These are phyloP conservation scores for Parambassis ranga DNA, from an alignment of 2,797 vertebrate species.

Conservation along the genomic window DNA sequence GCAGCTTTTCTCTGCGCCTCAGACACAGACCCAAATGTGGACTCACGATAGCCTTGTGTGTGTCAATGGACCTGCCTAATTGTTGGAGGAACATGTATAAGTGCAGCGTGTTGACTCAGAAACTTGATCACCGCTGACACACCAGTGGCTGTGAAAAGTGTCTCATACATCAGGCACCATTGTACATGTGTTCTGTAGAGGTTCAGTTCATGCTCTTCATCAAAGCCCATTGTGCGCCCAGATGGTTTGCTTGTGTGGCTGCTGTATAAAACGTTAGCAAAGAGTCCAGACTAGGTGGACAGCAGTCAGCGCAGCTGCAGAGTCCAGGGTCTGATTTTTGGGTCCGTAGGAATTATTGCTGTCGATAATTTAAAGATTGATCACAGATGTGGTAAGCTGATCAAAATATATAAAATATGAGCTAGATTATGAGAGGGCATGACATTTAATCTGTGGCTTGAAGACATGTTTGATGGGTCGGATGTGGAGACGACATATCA, in stretches of 20 bases:
- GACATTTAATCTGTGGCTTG: no score
- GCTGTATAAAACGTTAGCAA: slow-evolving; percentile 45
- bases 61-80: slow-evolving; percentile 32
- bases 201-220: slow-evolving; percentile 33
- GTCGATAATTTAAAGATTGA: no score
- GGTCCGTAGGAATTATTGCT: no score
- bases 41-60: slow-evolving; percentile 39
- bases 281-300: slow-evolving; percentile 16
- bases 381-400: no score
- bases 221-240: slow-evolving; percentile 47
- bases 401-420: no score
- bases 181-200: slow-evolving; percentile 15
- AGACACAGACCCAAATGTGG: slow-evolving; percentile 26
- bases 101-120: slow-evolving; percentile 53
- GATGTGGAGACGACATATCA: no score
- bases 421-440: no score
- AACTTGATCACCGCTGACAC: slow-evolving; percentile 45
- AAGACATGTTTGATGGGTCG: no score
- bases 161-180: background rate
- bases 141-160: slow-evolving; percentile 20
- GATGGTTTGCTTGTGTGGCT: background rate
- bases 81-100: slow-evolving; percentile 23
- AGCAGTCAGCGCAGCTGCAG: slow-evolving; percentile 18
- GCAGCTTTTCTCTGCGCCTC: no score
- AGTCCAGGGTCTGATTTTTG: no score